These are phyloP conservation scores for Ariolimax columbianus DNA, from an alignment of 2,888 invertebrate genomes.

Conservation along the genomic window DNA sequence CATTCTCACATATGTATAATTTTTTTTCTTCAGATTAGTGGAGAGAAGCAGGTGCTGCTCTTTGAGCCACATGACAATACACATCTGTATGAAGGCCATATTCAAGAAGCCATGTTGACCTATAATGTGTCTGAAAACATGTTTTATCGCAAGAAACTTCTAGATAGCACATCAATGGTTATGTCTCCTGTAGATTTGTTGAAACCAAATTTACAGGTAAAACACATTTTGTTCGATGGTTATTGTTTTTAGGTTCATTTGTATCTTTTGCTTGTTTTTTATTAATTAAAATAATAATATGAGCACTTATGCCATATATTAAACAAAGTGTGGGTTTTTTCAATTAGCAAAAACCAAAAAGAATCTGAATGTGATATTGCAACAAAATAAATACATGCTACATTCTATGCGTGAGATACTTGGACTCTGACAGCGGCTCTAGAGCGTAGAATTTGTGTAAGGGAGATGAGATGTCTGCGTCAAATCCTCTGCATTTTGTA, in stretches of 20 bases:
- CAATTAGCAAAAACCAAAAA: too few relatives aligned
- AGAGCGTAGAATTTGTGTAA: too few relatives aligned
- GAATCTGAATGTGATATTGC: too few relatives aligned
- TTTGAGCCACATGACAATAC: constrained; percentile 75
- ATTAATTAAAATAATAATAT: background rate
- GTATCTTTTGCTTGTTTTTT: background rate
- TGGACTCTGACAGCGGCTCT: too few relatives aligned
- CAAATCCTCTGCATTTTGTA: too few relatives aligned
- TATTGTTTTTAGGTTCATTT: background rate
- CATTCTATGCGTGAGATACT: too few relatives aligned
- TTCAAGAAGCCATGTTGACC: constrained; percentile 72
- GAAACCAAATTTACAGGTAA: constrained; percentile 72
- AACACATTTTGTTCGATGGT: background rate
- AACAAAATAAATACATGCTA: too few relatives aligned
- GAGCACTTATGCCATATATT: background rate
- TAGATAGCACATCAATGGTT: constrained; percentile 76
- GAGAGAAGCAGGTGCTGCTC: constrained; percentile 73
- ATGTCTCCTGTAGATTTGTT: constrained; percentile 76
- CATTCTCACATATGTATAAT: background rate
- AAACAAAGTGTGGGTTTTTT: too few relatives aligned
- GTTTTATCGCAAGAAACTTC: constrained; percentile 67
- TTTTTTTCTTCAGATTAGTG: constrained; percentile 68
- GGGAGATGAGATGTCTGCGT: too few relatives aligned
- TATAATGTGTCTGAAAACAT: constrained; percentile 60
- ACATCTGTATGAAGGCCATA: constrained; percentile 75